Evolutionary conservation across 2,888 invertebrate genomes (phyloP).

Genomic region (Subacronicta megacephala): DNA sequence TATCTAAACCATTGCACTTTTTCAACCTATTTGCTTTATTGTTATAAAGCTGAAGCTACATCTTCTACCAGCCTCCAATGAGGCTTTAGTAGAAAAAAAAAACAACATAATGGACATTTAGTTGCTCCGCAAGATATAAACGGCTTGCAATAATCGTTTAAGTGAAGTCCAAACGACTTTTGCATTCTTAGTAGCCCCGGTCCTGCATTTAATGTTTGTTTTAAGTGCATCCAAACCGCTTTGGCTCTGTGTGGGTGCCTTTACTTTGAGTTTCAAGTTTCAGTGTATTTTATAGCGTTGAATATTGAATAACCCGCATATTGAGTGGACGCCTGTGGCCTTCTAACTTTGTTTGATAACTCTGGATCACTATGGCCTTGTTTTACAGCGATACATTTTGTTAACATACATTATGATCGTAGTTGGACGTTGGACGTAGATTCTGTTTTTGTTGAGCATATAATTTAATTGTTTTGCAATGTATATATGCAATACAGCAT

Average conservation of each 20-base stretch:
- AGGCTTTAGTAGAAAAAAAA: conserved; percentile 19
- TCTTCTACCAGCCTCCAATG: conserved; percentile 10
- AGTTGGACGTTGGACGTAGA: neutral
- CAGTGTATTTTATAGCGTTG: conserved; percentile 35
- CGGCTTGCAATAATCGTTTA: conserved; percentile 43
- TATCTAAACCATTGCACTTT: conserved; percentile 27
- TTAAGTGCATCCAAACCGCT: conserved; percentile 41
- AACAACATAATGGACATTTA: conserved; percentile 19
- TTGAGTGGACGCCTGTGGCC: conserved; percentile 10
- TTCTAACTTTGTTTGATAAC: conserved; percentile 16
- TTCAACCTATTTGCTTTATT: conserved; percentile 37
- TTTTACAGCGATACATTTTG: conserved; percentile 9
- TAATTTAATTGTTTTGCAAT: too few species aligned
- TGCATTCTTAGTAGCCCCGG: conserved; percentile 43
- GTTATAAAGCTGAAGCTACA: conserved; percentile 25
- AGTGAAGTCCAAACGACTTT: conserved; percentile 38
- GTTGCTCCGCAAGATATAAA: conserved; percentile 40
- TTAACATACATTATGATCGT: conserved; percentile 8
- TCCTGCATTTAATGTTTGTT: conserved; percentile 49
- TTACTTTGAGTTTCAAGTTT: conserved; percentile 33
- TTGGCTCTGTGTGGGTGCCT: conserved; percentile 29
- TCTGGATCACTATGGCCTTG: conserved; percentile 1
- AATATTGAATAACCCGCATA: conserved; percentile 45
- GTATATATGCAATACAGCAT: too few species aligned
- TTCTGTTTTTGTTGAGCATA: neutral